These are phyloP conservation scores for Macropodus opercularis DNA, from an alignment of 2,797 vertebrate genomes.

Conservation along the genomic window DNA sequence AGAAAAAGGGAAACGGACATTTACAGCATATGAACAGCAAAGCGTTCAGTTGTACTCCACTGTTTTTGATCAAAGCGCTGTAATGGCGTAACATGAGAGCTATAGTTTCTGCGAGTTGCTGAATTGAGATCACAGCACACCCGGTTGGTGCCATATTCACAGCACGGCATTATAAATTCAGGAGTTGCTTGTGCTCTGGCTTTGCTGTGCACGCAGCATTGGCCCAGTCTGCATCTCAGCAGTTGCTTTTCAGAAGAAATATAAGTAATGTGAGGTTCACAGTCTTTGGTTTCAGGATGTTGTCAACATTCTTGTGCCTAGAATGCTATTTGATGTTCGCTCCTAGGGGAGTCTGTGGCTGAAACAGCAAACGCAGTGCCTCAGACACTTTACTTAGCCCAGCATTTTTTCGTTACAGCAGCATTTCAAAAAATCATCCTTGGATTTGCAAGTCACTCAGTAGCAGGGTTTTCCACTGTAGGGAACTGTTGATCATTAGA, in stretches of 20 bases:
- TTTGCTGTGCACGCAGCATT: slow-evolving; percentile 70
- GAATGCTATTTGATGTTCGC: slow-evolving; percentile 67
- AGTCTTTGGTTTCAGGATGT: slow-evolving; percentile 74
- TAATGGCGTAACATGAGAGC: slow-evolving; percentile 7
- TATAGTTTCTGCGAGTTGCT: slow-evolving; percentile 48
- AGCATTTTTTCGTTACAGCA: slow-evolving; percentile 60
- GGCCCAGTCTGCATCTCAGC: slow-evolving; percentile 62
- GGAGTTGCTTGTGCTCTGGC: slow-evolving; percentile 56
- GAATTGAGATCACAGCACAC: slow-evolving; percentile 35
- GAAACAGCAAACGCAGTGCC: slow-evolving; percentile 65
- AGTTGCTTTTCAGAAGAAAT: slow-evolving; percentile 60
- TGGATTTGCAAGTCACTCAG: slow-evolving; percentile 60
- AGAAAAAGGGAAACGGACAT: not conserved
- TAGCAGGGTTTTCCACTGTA: slow-evolving; percentile 52
- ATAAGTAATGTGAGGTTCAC: slow-evolving; percentile 67
- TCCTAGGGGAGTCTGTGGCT: slow-evolving; percentile 63
- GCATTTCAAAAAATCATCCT: slow-evolving; percentile 57
- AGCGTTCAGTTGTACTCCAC: not conserved
- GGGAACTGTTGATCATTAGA: slow-evolving; percentile 61
- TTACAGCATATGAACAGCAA: not conserved
- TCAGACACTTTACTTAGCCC: slow-evolving; percentile 72
- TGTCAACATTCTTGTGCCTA: slow-evolving; percentile 65
- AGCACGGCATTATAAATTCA: slow-evolving; percentile 72
- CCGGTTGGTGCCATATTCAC: slow-evolving; percentile 36
- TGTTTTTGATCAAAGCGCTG: slow-evolving; percentile 1